phyloP scores from a whole-genome alignment of 2,888 invertebrate species.

The Thymelicus lineola region DNA sequence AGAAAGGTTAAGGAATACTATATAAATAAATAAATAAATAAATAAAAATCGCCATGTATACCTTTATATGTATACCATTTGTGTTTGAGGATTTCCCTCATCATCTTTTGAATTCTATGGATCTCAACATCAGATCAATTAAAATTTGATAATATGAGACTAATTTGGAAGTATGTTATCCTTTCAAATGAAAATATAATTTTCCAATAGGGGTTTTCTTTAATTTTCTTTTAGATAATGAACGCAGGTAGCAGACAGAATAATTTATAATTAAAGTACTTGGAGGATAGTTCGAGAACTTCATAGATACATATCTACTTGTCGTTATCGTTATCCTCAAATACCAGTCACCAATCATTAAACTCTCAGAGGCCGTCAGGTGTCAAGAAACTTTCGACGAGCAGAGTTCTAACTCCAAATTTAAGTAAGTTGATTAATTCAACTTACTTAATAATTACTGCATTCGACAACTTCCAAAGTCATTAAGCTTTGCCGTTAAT shows the following conservation, averaged over 20 bases:
- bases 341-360: constrained; percentile 1
- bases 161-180: too few species aligned
- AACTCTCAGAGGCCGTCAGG: not conserved
- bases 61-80: too few species aligned
- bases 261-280: not conserved
- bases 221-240: too few species aligned
- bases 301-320: not conserved
- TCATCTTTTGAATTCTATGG: too few species aligned
- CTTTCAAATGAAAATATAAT: too few species aligned
- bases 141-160: too few species aligned
- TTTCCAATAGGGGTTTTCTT: too few species aligned
- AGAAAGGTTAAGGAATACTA: too few species aligned
- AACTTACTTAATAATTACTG: constrained; percentile 1
- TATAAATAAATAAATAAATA: too few species aligned
- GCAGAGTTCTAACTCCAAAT: not conserved
- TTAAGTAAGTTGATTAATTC: not conserved
- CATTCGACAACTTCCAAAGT: not conserved
- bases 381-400: constrained; percentile 1
- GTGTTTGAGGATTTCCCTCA: too few species aligned
- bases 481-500: not conserved
- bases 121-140: too few species aligned
- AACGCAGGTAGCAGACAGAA: not conserved
- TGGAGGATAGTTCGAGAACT: not conserved
- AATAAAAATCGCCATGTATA: too few species aligned
- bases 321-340: constrained; percentile 4